Conservation (phyloP, 2,113 vertebrate genomes). For the Pogonocichla stellata region DNA sequence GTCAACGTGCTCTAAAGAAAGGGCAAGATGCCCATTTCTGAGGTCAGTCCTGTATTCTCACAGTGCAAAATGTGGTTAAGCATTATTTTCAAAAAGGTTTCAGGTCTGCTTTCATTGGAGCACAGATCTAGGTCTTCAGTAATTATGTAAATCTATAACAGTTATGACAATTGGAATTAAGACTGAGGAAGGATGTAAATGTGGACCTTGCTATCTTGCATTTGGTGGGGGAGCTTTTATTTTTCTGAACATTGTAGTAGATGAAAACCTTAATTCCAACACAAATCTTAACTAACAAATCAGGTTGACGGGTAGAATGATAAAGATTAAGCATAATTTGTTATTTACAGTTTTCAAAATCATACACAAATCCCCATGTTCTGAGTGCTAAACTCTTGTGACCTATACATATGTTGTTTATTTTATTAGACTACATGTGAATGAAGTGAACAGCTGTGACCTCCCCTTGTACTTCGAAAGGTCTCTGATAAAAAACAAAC, state of each 20-base stretch:
- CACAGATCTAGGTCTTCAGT: not conserved
- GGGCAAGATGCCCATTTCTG: not conserved
- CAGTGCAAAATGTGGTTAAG: not conserved
- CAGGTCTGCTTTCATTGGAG: not conserved
- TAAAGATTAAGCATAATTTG: not conserved
- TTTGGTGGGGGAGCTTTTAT: not conserved
- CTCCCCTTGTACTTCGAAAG: not conserved
- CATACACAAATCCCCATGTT: not conserved
- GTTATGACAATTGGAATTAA: slow-evolving; percentile 13
- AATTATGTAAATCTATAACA: slow-evolving; percentile 38
- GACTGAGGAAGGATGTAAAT: slow-evolving; percentile 5
- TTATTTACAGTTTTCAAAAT: slow-evolving; percentile 31
- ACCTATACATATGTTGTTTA: slow-evolving; percentile 50
- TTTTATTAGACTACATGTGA: slow-evolving; percentile 20
- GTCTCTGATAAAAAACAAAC: not conserved
- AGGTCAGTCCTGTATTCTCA: not conserved
- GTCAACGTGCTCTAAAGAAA: not conserved
- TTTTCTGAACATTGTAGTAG: not conserved
- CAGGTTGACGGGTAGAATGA: not conserved
- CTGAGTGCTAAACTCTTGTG: not conserved
- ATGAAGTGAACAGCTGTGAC: slow-evolving; percentile 52
- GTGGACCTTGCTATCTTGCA: not conserved
- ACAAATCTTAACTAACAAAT: not conserved
- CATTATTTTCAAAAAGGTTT: not conserved
- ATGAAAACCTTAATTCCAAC: not conserved